Percentiles rank a stretch among this genome's conserved stretches.
phyloP scores from a whole-genome alignment of 2,797 vertebrate species.

The Macroramphosus scolopax region DNA sequence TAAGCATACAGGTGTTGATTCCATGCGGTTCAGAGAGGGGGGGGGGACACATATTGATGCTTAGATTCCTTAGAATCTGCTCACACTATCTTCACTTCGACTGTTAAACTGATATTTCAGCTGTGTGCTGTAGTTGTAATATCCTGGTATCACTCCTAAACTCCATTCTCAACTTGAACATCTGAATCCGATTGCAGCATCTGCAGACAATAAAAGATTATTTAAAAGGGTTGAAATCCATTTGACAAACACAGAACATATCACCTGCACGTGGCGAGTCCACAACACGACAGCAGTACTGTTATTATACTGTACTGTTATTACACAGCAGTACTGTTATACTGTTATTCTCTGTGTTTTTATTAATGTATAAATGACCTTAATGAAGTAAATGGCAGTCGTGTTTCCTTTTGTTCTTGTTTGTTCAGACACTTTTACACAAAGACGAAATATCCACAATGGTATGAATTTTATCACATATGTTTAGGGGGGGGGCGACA shows the following conservation, averaged over 20 bases:
- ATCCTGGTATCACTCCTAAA: not conserved
- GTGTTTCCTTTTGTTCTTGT: not conserved
- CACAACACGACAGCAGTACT: constrained; percentile 19
- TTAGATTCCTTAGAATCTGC: constrained; percentile 44
- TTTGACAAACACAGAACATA: constrained; percentile 26
- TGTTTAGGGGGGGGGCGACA: no score
- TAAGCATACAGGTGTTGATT: no score
- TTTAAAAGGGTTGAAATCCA: no score
- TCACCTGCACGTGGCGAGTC: constrained; percentile 5
- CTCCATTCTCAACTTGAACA: not conserved
- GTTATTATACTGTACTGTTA: constrained; percentile 31
- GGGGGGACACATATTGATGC: no score
- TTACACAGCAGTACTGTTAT: constrained; percentile 25
- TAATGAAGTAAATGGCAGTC: constrained; percentile 39
- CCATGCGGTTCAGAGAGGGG: no score
- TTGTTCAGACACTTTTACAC: not conserved
- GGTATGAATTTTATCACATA: no score
- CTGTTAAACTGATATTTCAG: constrained; percentile 55
- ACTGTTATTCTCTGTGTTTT: constrained; percentile 22
- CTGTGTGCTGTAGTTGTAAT: no score
- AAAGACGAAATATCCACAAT: no score
- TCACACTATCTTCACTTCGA: constrained; percentile 53
- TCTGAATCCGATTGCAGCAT: constrained; percentile 1
- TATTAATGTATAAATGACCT: constrained; percentile 21
- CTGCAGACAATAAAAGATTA: no score